Evolutionary conservation across 2,888 invertebrate genomes (phyloP), one percentile per base, ranked within the genome.

Genomic region (Thalpophila matura): DNA sequence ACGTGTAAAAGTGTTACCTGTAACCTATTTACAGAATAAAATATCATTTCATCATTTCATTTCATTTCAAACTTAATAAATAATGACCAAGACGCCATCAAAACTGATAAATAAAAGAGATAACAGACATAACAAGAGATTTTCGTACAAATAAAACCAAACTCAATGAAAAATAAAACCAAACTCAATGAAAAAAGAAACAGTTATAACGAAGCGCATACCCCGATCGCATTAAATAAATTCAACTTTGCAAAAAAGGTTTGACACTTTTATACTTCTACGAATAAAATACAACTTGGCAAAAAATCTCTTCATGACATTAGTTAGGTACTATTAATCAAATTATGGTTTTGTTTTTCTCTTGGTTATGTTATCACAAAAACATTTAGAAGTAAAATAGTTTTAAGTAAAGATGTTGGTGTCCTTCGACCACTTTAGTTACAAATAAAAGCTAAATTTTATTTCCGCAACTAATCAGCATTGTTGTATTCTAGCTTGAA

Each of bases 191-290:
- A 40, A 58, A 33, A 63, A 61, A 49, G 14, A 18, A 63, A 63
- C 65, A 38, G 49, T 55, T 64, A 60, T n/a, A 47, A 46, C 35
- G 14, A 60, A 47, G 24, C 4, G 6, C 26, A 22, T 10, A 64
- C 59, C 51, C 51, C 61, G 61, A 72, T 43, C 57, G n/a, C 35
- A 55, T 64, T 38, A 60, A 55, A 63, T 70, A 70, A 75, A 75
- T 76, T 56, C 31, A 38, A 43, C 12, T 57, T 38, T 20, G 49
- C 47, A 42, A 69, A 67, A 75, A 75, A 57, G 22, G 27, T 59
- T 61, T 60, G 63, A 66, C 76, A 66, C 35, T 68, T 75, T 68
- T 53, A 55, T 49, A 42, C 33, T 43, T 57, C 57, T 47, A 20
- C 27, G 57, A 62, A 74, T 49, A 45, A 51, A 63, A 40, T 35